Evolutionary conservation across 2,797 vertebrate species (phyloP).

Genomic region (Gadopsis marmoratus): DNA sequence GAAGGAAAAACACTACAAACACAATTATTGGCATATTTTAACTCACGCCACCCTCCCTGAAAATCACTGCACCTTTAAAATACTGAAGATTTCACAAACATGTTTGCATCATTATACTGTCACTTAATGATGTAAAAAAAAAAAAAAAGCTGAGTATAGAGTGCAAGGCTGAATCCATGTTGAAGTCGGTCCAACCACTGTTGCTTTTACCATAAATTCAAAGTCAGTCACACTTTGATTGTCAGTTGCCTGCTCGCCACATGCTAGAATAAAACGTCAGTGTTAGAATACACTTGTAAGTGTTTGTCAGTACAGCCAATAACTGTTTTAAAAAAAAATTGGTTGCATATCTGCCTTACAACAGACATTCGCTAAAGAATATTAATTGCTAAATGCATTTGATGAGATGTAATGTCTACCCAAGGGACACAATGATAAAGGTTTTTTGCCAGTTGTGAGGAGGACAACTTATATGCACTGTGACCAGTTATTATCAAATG

Average conservation of each 20-base stretch:
- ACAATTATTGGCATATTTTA: constrained; percentile 27
- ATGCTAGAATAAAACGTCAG: constrained; percentile 11
- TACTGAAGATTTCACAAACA: constrained; percentile 2
- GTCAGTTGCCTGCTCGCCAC: constrained; percentile 49
- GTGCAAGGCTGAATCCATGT: constrained; percentile 18
- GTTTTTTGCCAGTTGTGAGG: background rate
- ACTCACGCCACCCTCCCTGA: background rate
- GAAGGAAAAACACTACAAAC: constrained; percentile 40
- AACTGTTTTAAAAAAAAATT: background rate
- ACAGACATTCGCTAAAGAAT: constrained; percentile 35
- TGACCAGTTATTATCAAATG: constrained; percentile 26
- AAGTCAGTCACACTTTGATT: constrained; percentile 56
- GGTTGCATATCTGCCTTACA: constrained; percentile 7
- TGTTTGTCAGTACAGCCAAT: constrained; percentile 28
- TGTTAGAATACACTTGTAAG: background rate
- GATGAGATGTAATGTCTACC: constrained; percentile 18
- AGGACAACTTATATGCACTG: constrained; percentile 1
- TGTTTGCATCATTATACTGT: constrained; percentile 7
- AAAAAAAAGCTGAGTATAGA: background rate
- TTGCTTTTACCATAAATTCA: constrained; percentile 10
- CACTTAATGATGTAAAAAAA: constrained; percentile 21
- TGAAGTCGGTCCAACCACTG: background rate
- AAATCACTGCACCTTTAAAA: constrained; percentile 45
- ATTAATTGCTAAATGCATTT: constrained; percentile 16
- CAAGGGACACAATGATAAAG: constrained; percentile 9